Conservation (phyloP, 1,140 invertebrate species). For the Aphis gossypii region DNA sequence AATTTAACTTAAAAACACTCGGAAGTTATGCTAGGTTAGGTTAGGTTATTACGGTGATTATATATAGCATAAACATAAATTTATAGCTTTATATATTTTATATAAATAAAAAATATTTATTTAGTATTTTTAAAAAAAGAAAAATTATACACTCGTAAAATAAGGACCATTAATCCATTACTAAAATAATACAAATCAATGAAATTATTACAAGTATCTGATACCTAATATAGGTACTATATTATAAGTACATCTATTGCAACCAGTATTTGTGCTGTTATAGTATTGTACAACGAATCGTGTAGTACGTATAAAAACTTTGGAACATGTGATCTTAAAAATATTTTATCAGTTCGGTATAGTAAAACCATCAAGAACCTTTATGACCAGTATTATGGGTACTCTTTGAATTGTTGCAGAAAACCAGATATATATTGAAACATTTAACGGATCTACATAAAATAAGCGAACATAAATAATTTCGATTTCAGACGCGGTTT, state of each 20-base stretch:
- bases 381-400: conserved; percentile 1
- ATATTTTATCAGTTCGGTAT: not conserved
- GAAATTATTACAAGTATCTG: not conserved
- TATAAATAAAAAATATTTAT: not conserved
- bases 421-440: conserved; percentile 2
- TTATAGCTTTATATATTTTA: not conserved
- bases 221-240: not conserved
- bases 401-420: not conserved
- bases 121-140: not conserved
- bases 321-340: not conserved
- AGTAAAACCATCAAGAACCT: conserved; percentile 2
- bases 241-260: not conserved
- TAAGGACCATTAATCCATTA: not conserved
- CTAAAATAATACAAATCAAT: not conserved
- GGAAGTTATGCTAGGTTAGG: too few relatives aligned
- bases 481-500: conserved; percentile 22
- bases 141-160: not conserved
- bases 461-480: conserved; percentile 34
- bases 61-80: not conserved
- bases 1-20: not conserved
- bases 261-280: not conserved
- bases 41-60: not conserved
- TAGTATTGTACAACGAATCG: not conserved
- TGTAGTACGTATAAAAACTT: not conserved
- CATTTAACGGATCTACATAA: conserved; percentile 28